Evolutionary conservation across 1,140 invertebrate species (phyloP).

Genomic region (Pogonomyrmex californicus): DNA sequence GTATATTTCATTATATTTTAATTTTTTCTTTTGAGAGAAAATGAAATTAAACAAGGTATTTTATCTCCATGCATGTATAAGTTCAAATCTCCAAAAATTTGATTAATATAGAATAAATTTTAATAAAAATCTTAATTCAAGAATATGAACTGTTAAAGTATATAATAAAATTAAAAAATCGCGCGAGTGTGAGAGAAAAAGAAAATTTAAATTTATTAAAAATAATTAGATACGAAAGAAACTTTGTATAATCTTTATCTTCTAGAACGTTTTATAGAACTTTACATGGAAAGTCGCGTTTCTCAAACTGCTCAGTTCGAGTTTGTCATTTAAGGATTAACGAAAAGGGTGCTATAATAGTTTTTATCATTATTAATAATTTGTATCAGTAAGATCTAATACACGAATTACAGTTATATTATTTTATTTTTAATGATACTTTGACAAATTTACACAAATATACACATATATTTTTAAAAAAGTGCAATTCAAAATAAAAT

Average conservation of each 20-base stretch:
- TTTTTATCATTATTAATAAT: conserved; percentile 66
- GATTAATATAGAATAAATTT: not conserved
- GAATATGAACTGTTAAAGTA: not conserved
- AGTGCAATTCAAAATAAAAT: too few relatives aligned
- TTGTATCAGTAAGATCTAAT: conserved; percentile 36
- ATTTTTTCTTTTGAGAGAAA: not conserved
- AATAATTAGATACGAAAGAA: not conserved
- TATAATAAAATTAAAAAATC: conserved; percentile 7
- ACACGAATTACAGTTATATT: too few relatives aligned
- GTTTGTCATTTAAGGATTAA: conserved; percentile 60
- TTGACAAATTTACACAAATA: too few relatives aligned
- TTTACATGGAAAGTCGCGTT: conserved; percentile 11
- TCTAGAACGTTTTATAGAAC: not conserved
- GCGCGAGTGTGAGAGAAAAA: too few relatives aligned
- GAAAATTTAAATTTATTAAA: not conserved
- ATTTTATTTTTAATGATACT: too few relatives aligned
- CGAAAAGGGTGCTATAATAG: conserved; percentile 70
- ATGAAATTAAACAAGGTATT: conserved; percentile 2
- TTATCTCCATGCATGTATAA: not conserved
- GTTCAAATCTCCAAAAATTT: not conserved
- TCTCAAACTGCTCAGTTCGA: conserved; percentile 60
- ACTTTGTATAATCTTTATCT: not conserved
- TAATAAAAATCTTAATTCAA: not conserved
- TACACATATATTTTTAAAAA: too few relatives aligned
- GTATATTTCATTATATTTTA: not conserved